phyloP scores from a whole-genome alignment of 2,113 vertebrate species.

The Paramormyrops kingsleyae region DNA sequence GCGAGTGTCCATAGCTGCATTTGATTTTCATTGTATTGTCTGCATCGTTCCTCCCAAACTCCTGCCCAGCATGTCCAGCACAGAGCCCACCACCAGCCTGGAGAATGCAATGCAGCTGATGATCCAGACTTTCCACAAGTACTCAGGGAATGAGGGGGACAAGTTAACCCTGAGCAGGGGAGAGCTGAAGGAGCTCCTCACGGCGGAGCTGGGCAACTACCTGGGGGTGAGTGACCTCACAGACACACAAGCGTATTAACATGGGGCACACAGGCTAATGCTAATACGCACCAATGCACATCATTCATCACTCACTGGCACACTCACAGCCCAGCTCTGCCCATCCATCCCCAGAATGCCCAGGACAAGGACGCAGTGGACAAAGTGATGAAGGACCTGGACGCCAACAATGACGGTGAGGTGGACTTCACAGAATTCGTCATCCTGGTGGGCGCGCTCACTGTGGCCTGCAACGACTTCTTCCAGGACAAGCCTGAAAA shows the following conservation, averaged over 20 bases:
- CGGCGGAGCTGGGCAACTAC: conserved; percentile 67
- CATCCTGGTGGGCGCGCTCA: conserved; percentile 70
- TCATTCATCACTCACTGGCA: background rate
- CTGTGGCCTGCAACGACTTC: conserved; percentile 74
- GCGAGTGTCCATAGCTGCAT: background rate
- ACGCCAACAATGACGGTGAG: conserved; percentile 69
- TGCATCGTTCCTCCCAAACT: background rate
- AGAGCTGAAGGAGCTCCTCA: conserved; percentile 74
- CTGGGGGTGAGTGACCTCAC: conserved; percentile 45
- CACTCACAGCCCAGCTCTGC: conserved; percentile 2
- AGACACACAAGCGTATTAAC: background rate
- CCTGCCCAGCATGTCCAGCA: conserved; percentile 60
- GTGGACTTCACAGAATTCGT: conserved; percentile 77
- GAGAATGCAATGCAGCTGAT: conserved; percentile 74
- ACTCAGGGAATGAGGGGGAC: conserved; percentile 74
- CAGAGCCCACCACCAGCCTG: conserved; percentile 63
- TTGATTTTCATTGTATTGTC: background rate
- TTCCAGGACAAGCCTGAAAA: conserved; percentile 59
- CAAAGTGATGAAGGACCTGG: conserved; percentile 70
- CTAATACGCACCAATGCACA: background rate
- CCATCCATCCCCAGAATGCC: conserved; percentile 43
- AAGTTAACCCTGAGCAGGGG: conserved; percentile 69
- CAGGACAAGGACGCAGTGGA: conserved; percentile 68
- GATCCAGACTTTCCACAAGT: conserved; percentile 79
- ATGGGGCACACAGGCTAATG: background rate